phyloP scores from a whole-genome alignment of 2,888 invertebrate species.

The Nomada ferruginata region DNA sequence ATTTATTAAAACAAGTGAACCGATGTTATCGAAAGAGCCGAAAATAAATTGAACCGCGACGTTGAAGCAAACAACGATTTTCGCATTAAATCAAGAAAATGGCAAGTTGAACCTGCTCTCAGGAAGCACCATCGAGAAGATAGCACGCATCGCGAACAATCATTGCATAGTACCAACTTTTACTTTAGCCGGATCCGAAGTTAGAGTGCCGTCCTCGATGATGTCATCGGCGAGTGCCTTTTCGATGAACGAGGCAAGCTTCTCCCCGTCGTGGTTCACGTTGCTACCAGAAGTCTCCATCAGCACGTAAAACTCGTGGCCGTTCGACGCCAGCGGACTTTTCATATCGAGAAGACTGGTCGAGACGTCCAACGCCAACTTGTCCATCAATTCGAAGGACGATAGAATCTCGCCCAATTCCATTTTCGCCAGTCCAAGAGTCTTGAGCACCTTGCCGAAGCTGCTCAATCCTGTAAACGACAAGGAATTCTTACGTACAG shows the following conservation, averaged over 20 bases:
- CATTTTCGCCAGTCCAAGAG: conserved; percentile 90
- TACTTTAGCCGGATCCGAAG: conserved; percentile 93
- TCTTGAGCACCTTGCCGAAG: conserved; percentile 91
- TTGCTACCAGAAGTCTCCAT: conserved; percentile 96
- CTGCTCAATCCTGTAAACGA: conserved; percentile 88
- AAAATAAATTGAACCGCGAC: no score
- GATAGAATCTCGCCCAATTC: conserved; percentile 95
- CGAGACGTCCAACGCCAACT: conserved; percentile 88
- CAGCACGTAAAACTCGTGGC: conserved; percentile 93
- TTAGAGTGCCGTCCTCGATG: conserved; percentile 93
- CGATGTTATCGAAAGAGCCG: no score
- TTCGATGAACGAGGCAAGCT: conserved; percentile 92
- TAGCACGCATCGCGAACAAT: no score
- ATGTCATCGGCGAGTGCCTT: conserved; percentile 89
- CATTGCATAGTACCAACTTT: conserved; percentile 85
- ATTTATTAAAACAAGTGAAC: no score
- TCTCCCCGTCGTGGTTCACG: conserved; percentile 93
- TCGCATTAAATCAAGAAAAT: no score
- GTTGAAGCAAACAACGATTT: no score
- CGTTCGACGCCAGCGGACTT: conserved; percentile 82
- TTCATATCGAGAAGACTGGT: conserved; percentile 87
- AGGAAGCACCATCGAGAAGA: not conserved
- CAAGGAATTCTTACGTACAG: not conserved
- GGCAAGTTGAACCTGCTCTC: no score
- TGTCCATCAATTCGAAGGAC: conserved; percentile 98